Conservation (phyloP, 1,140 invertebrate genomes). For the Diploscapter pachys region DNA sequence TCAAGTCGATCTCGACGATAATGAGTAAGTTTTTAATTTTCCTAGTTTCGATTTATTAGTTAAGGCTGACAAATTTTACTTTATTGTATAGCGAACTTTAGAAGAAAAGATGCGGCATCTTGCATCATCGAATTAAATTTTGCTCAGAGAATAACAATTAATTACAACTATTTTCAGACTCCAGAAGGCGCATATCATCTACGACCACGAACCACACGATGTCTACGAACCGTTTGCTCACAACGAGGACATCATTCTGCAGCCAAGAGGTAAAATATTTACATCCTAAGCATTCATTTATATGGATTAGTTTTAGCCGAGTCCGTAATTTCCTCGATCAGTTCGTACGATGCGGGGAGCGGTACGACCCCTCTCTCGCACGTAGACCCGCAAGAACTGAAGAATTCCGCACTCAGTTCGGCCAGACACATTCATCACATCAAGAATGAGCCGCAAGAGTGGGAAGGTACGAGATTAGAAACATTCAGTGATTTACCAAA, state of each 20-base stretch:
- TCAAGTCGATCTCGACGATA: slow-evolving; percentile 23
- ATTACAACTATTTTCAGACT: not conserved
- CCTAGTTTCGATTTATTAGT: too few species aligned
- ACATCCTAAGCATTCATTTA: not conserved
- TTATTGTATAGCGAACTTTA: too few species aligned
- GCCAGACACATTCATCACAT: not conserved
- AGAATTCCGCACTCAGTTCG: not conserved
- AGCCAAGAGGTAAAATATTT: not conserved
- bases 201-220: slow-evolving; percentile 4
- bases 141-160: too few species aligned
- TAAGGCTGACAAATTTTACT: too few species aligned
- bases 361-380: too few species aligned
- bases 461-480: slow-evolving; percentile 11
- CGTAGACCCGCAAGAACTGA: too few species aligned
- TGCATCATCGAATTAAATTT: too few species aligned
- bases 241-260: not conserved
- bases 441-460: slow-evolving; percentile 5
- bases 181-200: slow-evolving; percentile 10
- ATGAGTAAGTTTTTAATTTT: not conserved
- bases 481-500: not conserved
- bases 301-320: not conserved
- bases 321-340: not conserved
- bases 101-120: too few species aligned
- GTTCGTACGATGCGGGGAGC: not conserved
- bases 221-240: slow-evolving; percentile 16